phyloP scores from a whole-genome alignment of 2,113 vertebrate genomes.

The Phalacrocorax aristotelis region DNA sequence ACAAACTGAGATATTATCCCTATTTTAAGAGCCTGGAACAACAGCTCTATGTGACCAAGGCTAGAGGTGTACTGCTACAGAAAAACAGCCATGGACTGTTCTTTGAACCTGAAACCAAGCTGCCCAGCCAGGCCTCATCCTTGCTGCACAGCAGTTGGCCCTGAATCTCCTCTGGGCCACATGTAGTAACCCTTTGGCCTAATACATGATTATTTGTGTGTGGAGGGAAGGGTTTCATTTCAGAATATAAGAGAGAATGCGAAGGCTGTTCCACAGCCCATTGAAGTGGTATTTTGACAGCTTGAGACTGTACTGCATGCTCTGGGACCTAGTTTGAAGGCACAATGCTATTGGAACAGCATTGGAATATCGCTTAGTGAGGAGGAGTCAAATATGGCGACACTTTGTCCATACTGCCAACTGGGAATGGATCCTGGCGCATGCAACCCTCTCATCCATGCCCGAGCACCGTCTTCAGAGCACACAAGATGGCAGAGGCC shows the following conservation, averaged over 20 bases:
- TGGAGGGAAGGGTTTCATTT: background rate
- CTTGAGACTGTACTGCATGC: background rate
- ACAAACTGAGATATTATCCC: background rate
- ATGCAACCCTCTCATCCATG: background rate
- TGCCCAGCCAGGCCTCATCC: background rate
- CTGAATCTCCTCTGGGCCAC: background rate
- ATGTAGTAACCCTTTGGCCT: accelerated
- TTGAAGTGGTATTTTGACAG: background rate
- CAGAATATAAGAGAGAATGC: background rate
- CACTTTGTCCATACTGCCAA: accelerated
- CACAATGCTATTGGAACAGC: background rate
- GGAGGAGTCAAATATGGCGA: background rate
- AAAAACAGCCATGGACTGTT: background rate
- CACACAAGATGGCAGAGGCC: background rate
- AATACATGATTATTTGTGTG: background rate
- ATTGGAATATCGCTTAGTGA: accelerated
- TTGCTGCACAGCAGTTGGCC: background rate
- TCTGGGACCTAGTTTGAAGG: background rate
- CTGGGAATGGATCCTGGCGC: background rate
- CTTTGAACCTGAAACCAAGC: background rate
- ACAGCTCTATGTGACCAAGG: accelerated
- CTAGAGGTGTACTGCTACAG: background rate
- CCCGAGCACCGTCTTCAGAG: background rate
- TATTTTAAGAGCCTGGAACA: background rate
- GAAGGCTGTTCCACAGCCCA: background rate